phyloP scores from a whole-genome alignment of 1,140 invertebrate genomes.

The Ips typographus region DNA sequence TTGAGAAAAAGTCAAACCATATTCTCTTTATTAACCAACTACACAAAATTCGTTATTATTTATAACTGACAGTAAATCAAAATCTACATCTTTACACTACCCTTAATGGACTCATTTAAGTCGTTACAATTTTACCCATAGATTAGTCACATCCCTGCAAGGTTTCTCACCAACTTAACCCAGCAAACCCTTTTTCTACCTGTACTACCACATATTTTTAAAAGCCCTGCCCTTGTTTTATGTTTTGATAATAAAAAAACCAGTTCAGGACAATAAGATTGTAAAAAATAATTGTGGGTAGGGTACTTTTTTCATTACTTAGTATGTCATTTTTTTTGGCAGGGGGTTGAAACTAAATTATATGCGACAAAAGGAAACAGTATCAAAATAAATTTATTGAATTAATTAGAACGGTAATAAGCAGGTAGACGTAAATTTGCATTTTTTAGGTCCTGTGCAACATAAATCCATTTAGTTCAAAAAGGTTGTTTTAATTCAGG shows the following conservation, averaged over 20 bases:
- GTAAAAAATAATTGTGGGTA: constrained; percentile 11
- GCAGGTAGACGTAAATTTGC: constrained; percentile 8
- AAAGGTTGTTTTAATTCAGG: too few relatives aligned
- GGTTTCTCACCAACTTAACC: background rate
- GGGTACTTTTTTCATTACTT: constrained; percentile 5
- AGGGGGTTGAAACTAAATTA: background rate
- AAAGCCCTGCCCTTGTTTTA: background rate
- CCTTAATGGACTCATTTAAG: too few relatives aligned
- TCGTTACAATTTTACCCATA: too few relatives aligned
- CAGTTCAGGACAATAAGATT: background rate
- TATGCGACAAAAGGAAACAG: constrained; percentile 8
- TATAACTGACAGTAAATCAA: too few relatives aligned
- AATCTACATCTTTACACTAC: too few relatives aligned
- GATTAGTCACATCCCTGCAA: background rate
- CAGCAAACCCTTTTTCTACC: constrained; percentile 5
- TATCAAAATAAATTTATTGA: constrained; percentile 11
- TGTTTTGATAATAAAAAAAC: background rate
- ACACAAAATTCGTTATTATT: too few relatives aligned
- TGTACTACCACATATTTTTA: constrained; percentile 3
- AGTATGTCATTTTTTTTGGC: constrained; percentile 1
- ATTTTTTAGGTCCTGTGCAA: background rate
- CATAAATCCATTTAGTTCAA: too few relatives aligned
- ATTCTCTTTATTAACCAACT: too few relatives aligned
- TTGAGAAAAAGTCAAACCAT: too few relatives aligned
- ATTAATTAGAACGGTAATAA: constrained; percentile 10